Base-by-base conservation (phyloP, 2,113 vertebrate species). In the Dolichotis patagonum region DNA sequence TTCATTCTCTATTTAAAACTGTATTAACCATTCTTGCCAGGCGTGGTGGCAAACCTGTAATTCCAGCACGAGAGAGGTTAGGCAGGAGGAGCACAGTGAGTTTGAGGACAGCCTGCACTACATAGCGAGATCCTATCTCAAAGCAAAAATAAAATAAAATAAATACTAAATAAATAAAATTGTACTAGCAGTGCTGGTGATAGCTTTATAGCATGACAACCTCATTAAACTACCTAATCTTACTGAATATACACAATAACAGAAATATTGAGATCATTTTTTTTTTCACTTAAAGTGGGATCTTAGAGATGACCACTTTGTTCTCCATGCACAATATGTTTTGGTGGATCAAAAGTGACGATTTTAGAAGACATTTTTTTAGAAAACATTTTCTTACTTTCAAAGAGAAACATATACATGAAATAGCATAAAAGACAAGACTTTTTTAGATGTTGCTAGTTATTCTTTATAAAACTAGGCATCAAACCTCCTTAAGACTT, bases 341-440 rank as follows among this genome's bases (percentile, higher is more conserved):
- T 67, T 85, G 54, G 94, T 83, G 13, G n/a, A 41, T 94, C 24
- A 19, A 35, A 62, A 75, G 24, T 54, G 65, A 91, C 30, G 5
- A 19, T 80, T 95, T 88, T 84, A 95, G 65, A 93, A 87, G 56
- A 86, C 1, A 56, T 62, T 82, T 95, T 96, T 32, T 84, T 82
- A 82, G 65, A 93, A 87, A 49, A 86, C 1, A 56, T 62, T 82
- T 95, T 96, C n/a, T 84, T 82, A 82, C 8, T 75, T 91, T 82
- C 62, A 95, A 67, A 69, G 38, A 91, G 56, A 96, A 91, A 7
- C 38, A 46, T 58, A 62, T 1, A 38, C 52, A 85, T 60, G 30
- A 67, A 83, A 92, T 85, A 19, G 22, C 26, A 80, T 81, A 58
- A 43, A 91, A 83, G 14, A 54, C 1, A 63, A 32, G 62, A 12